Percentiles rank a stretch among this genome's conserved stretches.
Conservation (phyloP, 2,797 vertebrate genomes). For the Cottoperca gobio region DNA sequence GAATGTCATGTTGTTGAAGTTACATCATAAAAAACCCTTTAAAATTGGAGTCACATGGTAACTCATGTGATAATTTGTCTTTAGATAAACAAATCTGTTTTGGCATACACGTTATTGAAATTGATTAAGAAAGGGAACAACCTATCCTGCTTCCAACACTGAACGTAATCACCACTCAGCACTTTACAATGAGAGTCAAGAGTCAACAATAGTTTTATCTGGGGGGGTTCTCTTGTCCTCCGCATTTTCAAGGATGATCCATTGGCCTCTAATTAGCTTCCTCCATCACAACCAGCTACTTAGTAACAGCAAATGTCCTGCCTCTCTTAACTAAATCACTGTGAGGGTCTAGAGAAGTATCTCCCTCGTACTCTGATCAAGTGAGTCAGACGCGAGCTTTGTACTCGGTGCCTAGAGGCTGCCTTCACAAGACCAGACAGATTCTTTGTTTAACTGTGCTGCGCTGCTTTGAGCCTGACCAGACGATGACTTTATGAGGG, state of each 20-base stretch:
- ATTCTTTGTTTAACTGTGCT: constrained; percentile 46
- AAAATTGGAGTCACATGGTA: background rate
- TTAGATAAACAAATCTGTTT: constrained; percentile 4
- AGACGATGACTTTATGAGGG: constrained; percentile 36
- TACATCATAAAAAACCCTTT: background rate
- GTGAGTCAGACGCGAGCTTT: constrained; percentile 40
- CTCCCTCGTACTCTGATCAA: constrained; percentile 49
- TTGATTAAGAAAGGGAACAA: constrained; percentile 13
- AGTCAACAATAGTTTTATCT: constrained; percentile 24
- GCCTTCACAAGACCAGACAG: constrained; percentile 48
- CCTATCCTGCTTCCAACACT: background rate
- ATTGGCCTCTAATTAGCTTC: constrained; percentile 52
- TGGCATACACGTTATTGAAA: constrained; percentile 3
- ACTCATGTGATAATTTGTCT: background rate
- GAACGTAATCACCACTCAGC: background rate
- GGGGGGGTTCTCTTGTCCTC: background rate
- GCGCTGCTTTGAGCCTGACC: constrained; percentile 44
- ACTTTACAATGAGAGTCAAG: constrained; percentile 10
- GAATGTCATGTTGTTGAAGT: background rate
- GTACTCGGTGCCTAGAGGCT: constrained; percentile 36
- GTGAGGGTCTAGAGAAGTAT: constrained; percentile 34
- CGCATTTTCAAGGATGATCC: constrained; percentile 31
- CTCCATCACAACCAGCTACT: constrained; percentile 34
- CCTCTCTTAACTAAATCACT: constrained; percentile 17
- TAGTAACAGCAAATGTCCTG: constrained; percentile 20